Evolutionary conservation across 2,888 invertebrate genomes (phyloP), one percentile per base, ranked within the genome.

Genomic region (Ophion costatus): DNA sequence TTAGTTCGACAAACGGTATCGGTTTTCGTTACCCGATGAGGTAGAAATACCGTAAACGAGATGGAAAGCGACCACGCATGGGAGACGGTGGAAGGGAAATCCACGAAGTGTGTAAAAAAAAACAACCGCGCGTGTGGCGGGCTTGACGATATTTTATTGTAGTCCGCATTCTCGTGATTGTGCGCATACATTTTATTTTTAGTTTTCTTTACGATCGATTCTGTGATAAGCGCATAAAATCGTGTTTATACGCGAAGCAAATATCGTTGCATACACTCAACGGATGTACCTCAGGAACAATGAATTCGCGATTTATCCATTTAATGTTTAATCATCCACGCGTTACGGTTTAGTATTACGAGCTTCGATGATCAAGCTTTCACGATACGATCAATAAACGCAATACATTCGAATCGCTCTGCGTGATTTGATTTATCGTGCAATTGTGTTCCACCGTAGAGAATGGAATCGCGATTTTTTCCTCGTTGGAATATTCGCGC

Each of bases 171-270:
- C 51, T 24, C 38, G 57, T 70, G 59, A n/a, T 71, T 63, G 79
- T 38, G 64, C n/a, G 69, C 63, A 69, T 42, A 11, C 11, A 59
- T 29, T 73, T 73, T 84, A 63, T 61, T 38, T 70, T 80, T 71
- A 17, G 29, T 45, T 51, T 51, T 17, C 51, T 76, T 81, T 70
- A 82, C 80, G 14, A 85, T 85, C 74, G 82, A 85, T 85, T 82
- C 85, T 85, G 85, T 85, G 85, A 85, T 85, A 85, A 85, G 77
- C 80, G 85, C 82, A 82, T 82, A 74, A 85, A 80, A 80, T 85
- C 80, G 66, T 63, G 61, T 82, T 22, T 59, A 51, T 61, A 71
- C 67, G 76, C 75, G 79, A 80, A 33, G 64, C 20, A n/a, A 66
- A 59, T 67, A 74, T 67, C 66, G 29, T 75, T 42, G 20, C 9